These are phyloP conservation scores for Arrhamphus sclerolepis DNA, from an alignment of 2,797 vertebrate genomes.

Conservation along the genomic window DNA sequence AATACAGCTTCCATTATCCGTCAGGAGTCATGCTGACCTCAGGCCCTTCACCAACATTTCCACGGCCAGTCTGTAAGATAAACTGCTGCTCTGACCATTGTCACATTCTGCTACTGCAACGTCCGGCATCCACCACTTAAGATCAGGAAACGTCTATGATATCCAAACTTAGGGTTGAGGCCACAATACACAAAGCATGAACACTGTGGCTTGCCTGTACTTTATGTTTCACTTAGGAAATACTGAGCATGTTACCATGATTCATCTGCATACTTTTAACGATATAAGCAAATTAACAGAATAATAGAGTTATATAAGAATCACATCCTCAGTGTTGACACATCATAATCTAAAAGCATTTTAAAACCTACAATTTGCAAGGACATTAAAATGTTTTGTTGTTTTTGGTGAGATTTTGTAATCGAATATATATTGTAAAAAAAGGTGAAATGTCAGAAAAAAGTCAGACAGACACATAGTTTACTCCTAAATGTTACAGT, in stretches of 20 bases:
- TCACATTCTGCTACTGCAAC: slow-evolving; percentile 30
- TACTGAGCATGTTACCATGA: not conserved
- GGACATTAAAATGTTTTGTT: no score
- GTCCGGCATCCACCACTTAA: slow-evolving; percentile 39
- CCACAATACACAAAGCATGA: not conserved
- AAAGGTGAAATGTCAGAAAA: no score
- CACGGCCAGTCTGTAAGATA: slow-evolving; percentile 40
- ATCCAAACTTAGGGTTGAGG: not conserved
- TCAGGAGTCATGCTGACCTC: slow-evolving; percentile 1
- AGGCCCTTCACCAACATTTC: slow-evolving; percentile 7
- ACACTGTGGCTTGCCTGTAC: not conserved
- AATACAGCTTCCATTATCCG: slow-evolving; percentile 1
- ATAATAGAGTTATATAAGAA: no score
- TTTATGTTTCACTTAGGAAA: slow-evolving; percentile 11
- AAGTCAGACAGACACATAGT: no score
- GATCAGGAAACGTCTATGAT: slow-evolving; percentile 3
- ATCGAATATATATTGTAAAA: no score
- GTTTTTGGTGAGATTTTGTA: no score
- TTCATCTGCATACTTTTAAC: not conserved
- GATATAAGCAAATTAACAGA: not conserved
- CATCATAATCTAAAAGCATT: no score
- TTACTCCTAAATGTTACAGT: no score
- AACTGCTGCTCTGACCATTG: slow-evolving; percentile 37
- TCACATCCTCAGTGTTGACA: no score
- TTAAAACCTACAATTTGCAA: no score